phyloP scores from a whole-genome alignment of 2,797 vertebrate species.

The Schizopygopsis malacanthus region DNA sequence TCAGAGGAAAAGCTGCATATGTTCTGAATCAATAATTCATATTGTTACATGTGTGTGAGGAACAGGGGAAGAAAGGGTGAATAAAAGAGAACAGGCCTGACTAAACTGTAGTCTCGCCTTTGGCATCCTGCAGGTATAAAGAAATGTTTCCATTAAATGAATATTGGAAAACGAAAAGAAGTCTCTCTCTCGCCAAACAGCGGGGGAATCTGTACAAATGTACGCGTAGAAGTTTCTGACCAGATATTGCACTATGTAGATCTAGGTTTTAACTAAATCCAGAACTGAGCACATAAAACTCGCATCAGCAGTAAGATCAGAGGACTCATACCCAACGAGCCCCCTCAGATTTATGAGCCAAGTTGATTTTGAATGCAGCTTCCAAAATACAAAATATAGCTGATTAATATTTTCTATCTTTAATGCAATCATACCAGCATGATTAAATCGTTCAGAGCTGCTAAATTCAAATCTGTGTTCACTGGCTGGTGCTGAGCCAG shows the following conservation, averaged over 20 bases:
- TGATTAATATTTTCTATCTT: too few relatives aligned
- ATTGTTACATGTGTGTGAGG: conserved; percentile 5
- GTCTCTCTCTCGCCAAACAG: not conserved
- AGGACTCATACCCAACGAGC: too few relatives aligned
- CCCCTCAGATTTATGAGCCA: too few relatives aligned
- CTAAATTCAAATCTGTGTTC: too few relatives aligned
- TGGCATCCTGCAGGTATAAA: conserved; percentile 26
- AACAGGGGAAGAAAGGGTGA: not conserved
- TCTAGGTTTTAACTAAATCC: not conserved
- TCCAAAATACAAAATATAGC: too few relatives aligned
- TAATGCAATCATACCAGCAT: too few relatives aligned
- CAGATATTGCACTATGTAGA: conserved; percentile 7
- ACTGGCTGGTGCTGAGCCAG: too few relatives aligned
- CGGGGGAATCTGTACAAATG: conserved; percentile 8
- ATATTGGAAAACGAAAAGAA: conserved; percentile 42
- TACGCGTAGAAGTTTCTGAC: not conserved
- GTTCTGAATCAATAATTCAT: conserved; percentile 35
- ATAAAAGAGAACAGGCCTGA: not conserved
- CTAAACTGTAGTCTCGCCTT: conserved; percentile 3
- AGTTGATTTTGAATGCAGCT: too few relatives aligned
- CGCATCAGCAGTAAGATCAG: conserved; percentile 1
- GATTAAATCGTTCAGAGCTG: too few relatives aligned
- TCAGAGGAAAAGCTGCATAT: conserved; percentile 10
- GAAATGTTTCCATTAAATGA: conserved; percentile 26
- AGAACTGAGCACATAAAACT: not conserved